Conservation (phyloP, 2,797 vertebrate species). For the Nothura maculosa region DNA sequence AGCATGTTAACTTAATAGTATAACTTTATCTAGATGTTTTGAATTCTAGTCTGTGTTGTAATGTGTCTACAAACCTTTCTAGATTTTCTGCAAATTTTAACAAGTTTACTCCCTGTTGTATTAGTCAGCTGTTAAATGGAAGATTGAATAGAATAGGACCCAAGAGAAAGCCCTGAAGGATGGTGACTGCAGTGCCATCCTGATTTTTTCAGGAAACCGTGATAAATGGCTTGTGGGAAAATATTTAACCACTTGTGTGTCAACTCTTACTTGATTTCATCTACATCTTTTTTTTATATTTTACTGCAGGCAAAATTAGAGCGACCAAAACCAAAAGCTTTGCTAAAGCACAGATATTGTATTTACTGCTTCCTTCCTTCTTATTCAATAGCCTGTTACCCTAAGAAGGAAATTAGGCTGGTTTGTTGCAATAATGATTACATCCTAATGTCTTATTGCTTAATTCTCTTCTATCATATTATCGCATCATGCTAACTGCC, state of each 20-base stretch:
- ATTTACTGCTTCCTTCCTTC: neutral
- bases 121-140: conserved; percentile 5
- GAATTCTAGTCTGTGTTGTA: conserved; percentile 10
- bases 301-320: neutral
- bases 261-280: neutral
- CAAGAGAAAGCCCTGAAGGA: neutral
- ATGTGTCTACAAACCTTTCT: neutral
- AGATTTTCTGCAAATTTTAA: conserved; percentile 1
- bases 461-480: neutral
- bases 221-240: neutral
- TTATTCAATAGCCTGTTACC: neutral
- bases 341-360: neutral
- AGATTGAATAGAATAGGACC: neutral
- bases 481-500: neutral
- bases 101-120: neutral
- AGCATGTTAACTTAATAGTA: neutral
- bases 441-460: neutral
- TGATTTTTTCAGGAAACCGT: neutral
- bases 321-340: neutral
- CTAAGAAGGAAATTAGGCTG: neutral
- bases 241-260: neutral
- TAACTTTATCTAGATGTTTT: neutral
- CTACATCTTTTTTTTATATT: neutral
- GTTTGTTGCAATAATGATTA: neutral
- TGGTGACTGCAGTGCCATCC: neutral